These are phyloP conservation scores for Bothrops jararaca DNA, from an alignment of 2,113 vertebrate genomes.

Conservation along the genomic window DNA sequence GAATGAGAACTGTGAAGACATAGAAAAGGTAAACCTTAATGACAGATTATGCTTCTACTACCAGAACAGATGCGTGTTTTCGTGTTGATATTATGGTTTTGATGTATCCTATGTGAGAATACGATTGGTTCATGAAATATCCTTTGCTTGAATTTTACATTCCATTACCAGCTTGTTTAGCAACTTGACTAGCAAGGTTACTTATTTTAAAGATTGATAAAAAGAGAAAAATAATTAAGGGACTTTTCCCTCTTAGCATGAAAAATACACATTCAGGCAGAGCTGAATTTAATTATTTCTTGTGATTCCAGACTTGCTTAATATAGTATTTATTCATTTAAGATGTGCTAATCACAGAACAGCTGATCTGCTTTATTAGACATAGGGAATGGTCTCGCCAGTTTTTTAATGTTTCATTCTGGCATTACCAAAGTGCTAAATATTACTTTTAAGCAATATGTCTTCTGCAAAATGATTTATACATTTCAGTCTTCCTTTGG, in stretches of 20 bases:
- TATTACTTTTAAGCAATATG: neutral
- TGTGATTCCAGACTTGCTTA: neutral
- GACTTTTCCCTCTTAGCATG: neutral
- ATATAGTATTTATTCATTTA: neutral
- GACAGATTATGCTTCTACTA: neutral
- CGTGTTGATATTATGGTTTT: neutral
- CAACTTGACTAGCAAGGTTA: neutral
- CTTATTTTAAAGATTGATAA: neutral
- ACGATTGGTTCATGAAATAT: neutral
- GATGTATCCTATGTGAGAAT: neutral
- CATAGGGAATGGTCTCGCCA: neutral
- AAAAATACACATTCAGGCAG: neutral
- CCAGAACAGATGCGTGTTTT: neutral
- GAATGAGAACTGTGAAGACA: slow-evolving; percentile 74
- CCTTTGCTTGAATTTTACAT: neutral
- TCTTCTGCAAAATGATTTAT: neutral
- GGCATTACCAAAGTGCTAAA: neutral
- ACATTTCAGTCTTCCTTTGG: neutral
- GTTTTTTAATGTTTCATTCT: neutral
- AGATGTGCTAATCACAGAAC: neutral
- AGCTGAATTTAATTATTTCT: neutral
- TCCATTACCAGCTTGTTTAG: neutral
- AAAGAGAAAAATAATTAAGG: neutral
- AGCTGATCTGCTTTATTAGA: neutral
- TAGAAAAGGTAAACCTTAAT: slow-evolving; percentile 78